Evolutionary conservation across 2,888 invertebrate species (phyloP), one percentile per base, ranked within the genome.

Genomic region (Phyllotreta cruciferae): DNA sequence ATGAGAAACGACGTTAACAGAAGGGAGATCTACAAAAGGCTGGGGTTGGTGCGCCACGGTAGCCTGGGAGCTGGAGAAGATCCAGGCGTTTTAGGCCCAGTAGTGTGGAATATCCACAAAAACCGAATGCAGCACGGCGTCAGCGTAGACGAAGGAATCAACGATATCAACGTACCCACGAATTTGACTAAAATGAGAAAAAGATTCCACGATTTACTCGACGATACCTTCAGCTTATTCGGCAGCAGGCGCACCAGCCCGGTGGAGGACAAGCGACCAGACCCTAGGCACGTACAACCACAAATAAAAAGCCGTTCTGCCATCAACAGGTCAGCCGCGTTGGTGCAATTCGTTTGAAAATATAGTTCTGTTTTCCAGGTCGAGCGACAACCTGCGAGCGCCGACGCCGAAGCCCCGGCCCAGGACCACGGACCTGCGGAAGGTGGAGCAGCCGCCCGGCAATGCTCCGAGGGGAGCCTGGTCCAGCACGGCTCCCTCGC

Each of bases 91-190:
- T 86, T 93, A 37, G 93, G 93, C 0, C 93, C 93, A 0, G 82
- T 92, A 56, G 93, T 93, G 5, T 93, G 93, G 93, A 90, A 90
- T 77, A 83, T 91, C 62, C 91, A 91, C 75, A 88, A 89, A 74
- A 90, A 90, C 77, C 85, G 87, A 71, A 82, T 89, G 50, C 85
- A 85, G 66, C 85, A 85, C 75, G 86, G 76, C 62, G 76, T 77
- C 7, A 80, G 79, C 56, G 74, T 77, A 5, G 81, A 81, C 64
- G 79, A 80, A 70, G 78, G 76, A 5, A 77, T 78, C 5, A 77
- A 78, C 61, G 79, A 80, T 52, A 64, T 77, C 42, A 77, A 75
- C 65, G 80, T 82, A 0, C 74, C 80, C 3, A 83, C 82, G 0
- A 83, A 82, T 66, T 84, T 88, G 0, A 87, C 88, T 0, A 84